phyloP scores from a whole-genome alignment of 2,888 invertebrate species.

The Doris montereyensis region DNA sequence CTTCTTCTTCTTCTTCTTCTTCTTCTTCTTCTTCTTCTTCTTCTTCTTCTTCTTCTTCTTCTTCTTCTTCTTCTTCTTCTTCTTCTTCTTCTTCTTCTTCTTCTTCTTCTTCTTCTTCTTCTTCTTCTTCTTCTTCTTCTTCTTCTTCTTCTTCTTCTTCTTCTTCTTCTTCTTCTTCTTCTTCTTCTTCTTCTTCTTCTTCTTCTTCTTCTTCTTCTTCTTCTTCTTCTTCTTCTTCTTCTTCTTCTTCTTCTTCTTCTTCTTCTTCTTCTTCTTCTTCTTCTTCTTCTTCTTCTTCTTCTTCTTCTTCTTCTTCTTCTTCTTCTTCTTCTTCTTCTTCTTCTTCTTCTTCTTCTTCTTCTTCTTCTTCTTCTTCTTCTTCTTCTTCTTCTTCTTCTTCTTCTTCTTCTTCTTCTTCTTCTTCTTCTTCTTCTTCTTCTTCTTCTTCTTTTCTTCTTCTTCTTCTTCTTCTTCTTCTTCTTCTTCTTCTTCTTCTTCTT shows the following conservation, averaged over 20 bases:
- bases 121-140: conserved; percentile 2
- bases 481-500: conserved; percentile 17
- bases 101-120: conserved; percentile 4
- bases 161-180: conserved; percentile 10
- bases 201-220: conserved; percentile 9
- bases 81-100: background rate
- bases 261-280: conserved; percentile 8
- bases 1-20: too few relatives aligned
- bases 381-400: conserved; percentile 31
- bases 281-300: background rate
- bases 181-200: conserved; percentile 16
- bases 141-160: background rate
- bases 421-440: conserved; percentile 34
- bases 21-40: background rate
- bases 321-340: too few relatives aligned
- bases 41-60: background rate
- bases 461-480: conserved; percentile 17
- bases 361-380: conserved; percentile 14
- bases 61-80: background rate
- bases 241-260: conserved; percentile 5
- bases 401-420: conserved; percentile 39
- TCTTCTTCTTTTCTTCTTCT: background rate
- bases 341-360: background rate
- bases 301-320: too few relatives aligned
- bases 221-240: background rate